Base-by-base conservation (phyloP, 2,888 invertebrate genomes). In the Brachypalpus laphriformis region DNA sequence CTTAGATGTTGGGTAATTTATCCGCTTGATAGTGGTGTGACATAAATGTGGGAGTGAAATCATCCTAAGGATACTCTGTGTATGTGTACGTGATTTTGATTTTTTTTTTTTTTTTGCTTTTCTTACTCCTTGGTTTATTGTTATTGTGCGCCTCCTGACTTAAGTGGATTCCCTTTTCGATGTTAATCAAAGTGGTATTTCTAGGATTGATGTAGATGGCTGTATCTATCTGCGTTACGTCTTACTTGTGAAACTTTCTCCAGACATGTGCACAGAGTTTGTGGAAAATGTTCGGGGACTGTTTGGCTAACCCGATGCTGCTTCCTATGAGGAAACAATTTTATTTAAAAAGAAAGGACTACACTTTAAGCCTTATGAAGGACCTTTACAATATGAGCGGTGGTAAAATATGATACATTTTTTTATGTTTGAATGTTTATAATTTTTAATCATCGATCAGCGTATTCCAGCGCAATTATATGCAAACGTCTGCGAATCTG, bases 181-280 rank as follows among this genome's bases (percentile, higher is more conserved):
- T 83, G 83, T 83, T 83, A 63, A 83, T 83, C 72, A 78, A 78
- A 83, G 68, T 74, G 61, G 47, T 31, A 22, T 74, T 68, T 68
- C 34, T 57, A 11, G 42, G 49, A 71, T 59, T 82, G 78, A 72
- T 66, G 70, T 70, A 65, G 57, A 59, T 70, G 37, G 37, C 51
- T 70, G 42, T 45, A 25, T 56, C 14, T 45, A 25, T 56, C 14
- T 78, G 28, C 40, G 16, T 25, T 59, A 37, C 65, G 54, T 72
- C 59, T 61, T 70, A 70, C 7, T 59, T 42, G 31, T 31, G 31
- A 22, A 3, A 8, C 20, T n/a, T 31, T 40, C 49, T 9, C 18
- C 6, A 42, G 31, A 18, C 14, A 40, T 25, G 42, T 11, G 3
- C 20, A 18, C 1, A 22, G 22, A 49, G 25, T 25, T 20, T 3